Base-by-base conservation (phyloP, 2,797 vertebrate genomes). In the Chloroceryle amazona region DNA sequence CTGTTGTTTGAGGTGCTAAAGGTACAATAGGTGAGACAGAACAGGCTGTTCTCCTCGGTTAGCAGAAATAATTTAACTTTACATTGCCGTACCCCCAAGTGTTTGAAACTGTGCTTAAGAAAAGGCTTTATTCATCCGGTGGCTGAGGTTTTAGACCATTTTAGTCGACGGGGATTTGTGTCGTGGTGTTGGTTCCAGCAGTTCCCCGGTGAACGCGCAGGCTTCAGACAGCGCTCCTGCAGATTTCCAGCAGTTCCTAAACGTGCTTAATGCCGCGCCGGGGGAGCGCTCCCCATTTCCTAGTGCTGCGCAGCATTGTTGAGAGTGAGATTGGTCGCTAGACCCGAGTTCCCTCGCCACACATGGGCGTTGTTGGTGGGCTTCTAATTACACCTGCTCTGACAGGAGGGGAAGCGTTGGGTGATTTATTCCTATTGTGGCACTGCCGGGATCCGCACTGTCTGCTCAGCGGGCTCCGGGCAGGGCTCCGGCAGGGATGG, bases 61-160 rank as follows among this genome's bases (percentile, higher is more conserved):
- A 93, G 92, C 52, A 84, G 96, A 79, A 95, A 91, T 75, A 81
- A 96, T 97, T 92, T 85, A 90, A 93, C 93, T 97, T 97, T 83
- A 63, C 91, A 6, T 84, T 93, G 82, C 80, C 33, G 0, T 86
- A 17, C 29, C 29, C 35, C 17, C 1, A 9, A 22, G 29, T 5
- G 39, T 47, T 54, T 42, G 63, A 80, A 63, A 20, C 57, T 42
- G 58, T 35, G 25, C 58, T 86, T 73, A 63, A 61, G 72, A n/a
- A 68, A 62, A 67, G 51, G 89, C 25, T 88, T 89, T 46, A 41
- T 89, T 88, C 74, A 61, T 49, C 26, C 13, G 2, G 13, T 4
- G 60, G 15, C 25, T 22, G 73, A 58, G 57, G 57, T 65, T 92
- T 85, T 52, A 70, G 54, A 26, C 41, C 29, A 7, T 31, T 58